Evolutionary conservation across 2,888 invertebrate genomes (phyloP).

Genomic region (Vanessa cardui): DNA sequence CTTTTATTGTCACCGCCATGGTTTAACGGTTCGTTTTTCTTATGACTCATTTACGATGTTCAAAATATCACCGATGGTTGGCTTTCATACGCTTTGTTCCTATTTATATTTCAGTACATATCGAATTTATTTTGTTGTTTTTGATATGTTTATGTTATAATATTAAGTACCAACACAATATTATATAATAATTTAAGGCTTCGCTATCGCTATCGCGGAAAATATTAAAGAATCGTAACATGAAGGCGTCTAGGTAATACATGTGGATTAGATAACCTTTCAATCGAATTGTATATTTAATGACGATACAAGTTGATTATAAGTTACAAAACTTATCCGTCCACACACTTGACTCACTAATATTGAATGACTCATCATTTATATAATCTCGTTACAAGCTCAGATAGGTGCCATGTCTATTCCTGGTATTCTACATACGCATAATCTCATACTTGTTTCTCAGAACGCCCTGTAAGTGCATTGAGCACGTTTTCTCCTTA

Average conservation of each 20-base stretch:
- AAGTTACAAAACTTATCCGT: slow-evolving; percentile 9
- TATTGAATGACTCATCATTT: slow-evolving; percentile 38
- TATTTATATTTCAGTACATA: not conserved
- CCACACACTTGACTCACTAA: slow-evolving; percentile 29
- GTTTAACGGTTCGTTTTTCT: slow-evolving; percentile 63
- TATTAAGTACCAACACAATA: no score
- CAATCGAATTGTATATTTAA: not conserved
- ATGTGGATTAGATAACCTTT: not conserved
- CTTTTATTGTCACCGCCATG: slow-evolving; percentile 67
- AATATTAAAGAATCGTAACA: not conserved
- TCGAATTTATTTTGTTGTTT: no score
- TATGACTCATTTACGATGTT: slow-evolving; percentile 71
- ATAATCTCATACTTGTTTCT: slow-evolving; percentile 26
- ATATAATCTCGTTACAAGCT: slow-evolving; percentile 33
- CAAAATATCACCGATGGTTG: slow-evolving; percentile 54
- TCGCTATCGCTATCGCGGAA: not conserved
- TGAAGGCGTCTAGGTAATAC: no score
- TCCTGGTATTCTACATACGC: slow-evolving; percentile 32
- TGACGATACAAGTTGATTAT: not conserved
- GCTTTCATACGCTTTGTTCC: slow-evolving; percentile 35
- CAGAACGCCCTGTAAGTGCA: slow-evolving; percentile 21
- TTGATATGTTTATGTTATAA: no score
- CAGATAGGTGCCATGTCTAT: slow-evolving; percentile 35
- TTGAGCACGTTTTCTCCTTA: slow-evolving; percentile 25
- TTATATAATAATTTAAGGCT: no score